Base-by-base conservation (phyloP, 2,888 invertebrate species). In the Zaprionus lineosus region DNA sequence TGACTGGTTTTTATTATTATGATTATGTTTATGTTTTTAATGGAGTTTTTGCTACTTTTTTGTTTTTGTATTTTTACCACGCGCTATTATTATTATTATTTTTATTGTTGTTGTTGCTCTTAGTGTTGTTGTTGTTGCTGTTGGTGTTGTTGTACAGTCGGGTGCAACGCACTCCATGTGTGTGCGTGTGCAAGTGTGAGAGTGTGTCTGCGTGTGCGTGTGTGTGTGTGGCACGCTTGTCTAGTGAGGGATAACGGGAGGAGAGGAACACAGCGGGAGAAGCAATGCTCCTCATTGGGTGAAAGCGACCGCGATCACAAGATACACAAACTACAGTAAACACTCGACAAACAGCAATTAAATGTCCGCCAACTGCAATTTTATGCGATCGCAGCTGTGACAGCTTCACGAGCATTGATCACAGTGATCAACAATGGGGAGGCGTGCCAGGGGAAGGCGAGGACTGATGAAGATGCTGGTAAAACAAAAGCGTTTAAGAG, bases 211-310 rank as follows among this genome's bases (percentile, higher is more conserved):
- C n/a, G 19, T 41, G 37, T 26, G 37, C 31, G 14, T 18, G 19
- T 37, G 53, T 57, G 36, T 56, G 34, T 57, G 57, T 78, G 83
- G 79, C 81, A 82, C 71, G 74, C 61, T 77, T 81, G 81, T 63
- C 71, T 81, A 75, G 46, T 69, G 74, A 77, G 71, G 77, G 52
- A 71, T 64, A 69, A 74, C 81, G 53, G 2, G 7, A n/a, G 39
- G n/a, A 9, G 4, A 14, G 39, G 18, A 1, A 9, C 7, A 24
- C 29, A 18, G 31, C 9, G 12, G 36, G 16, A 18, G 28, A 31
- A 43, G 16, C 43, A 40, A 14, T 31, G 59, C 48, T 60, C 31
- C 29, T 51, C 39, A 57, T 33, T 39, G 71, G 64, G 82, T 58
- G 82, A 76, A 76, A 82, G 82, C 76, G 70, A 57, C 58, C 56